Percentiles rank a stretch among this genome's conserved stretches.
Conservation (phyloP, 1,140 invertebrate species). For the Trachymyrmex septentrionalis region DNA sequence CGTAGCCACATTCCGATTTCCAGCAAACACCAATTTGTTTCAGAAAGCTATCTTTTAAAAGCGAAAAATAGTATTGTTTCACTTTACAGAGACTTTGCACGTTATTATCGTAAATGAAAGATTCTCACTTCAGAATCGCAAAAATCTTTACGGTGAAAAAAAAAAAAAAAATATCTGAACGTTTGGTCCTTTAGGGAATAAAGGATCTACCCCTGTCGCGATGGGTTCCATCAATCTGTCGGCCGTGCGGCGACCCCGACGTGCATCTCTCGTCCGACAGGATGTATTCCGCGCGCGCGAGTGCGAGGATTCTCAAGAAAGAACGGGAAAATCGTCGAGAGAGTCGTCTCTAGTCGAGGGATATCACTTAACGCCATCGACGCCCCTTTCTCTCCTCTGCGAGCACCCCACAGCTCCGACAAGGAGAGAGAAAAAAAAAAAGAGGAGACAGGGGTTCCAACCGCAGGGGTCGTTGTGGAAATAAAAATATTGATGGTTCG, state of each 20-base stretch:
- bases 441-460: slow-evolving; percentile 43
- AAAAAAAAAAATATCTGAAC: slow-evolving; percentile 40
- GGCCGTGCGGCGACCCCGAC: slow-evolving; percentile 25
- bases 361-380: slow-evolving; percentile 77
- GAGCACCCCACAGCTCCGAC: slow-evolving; percentile 58
- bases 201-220: slow-evolving; percentile 44
- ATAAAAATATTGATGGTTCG: slow-evolving; percentile 83
- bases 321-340: slow-evolving; percentile 52
- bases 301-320: slow-evolving; percentile 59
- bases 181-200: slow-evolving; percentile 55
- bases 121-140: slow-evolving; percentile 9
- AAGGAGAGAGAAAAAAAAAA: slow-evolving; percentile 49
- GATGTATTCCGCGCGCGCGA: slow-evolving; percentile 64
- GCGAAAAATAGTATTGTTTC: not conserved
- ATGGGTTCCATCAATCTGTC: slow-evolving; percentile 69
- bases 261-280: slow-evolving; percentile 67
- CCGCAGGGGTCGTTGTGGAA: slow-evolving; percentile 72
- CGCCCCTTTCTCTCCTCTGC: slow-evolving; percentile 57
- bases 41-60: not conserved
- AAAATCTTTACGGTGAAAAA: slow-evolving; percentile 4
- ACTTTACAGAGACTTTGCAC: not conserved
- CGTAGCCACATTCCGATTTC: too few relatives aligned
- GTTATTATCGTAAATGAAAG: not conserved
- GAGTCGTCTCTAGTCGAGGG: slow-evolving; percentile 51
- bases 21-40: not conserved